Evolutionary conservation across 2,797 vertebrate genomes (phyloP).

Genomic region (Graptemys geographica): DNA sequence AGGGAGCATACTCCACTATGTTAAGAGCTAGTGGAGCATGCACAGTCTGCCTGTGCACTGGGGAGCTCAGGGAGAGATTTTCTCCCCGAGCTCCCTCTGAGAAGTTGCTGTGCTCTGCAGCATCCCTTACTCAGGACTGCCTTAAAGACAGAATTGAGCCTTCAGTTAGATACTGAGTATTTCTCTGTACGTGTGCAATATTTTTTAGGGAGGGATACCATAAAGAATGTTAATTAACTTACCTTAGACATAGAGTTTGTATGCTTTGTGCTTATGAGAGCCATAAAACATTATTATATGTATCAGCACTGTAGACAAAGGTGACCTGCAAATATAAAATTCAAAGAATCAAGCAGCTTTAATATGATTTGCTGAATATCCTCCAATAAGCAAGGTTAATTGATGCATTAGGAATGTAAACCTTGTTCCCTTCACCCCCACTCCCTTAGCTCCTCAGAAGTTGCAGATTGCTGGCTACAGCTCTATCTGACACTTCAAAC

Average conservation of each 20-base stretch:
- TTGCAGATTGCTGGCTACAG: neutral
- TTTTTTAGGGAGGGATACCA: neutral
- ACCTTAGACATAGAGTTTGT: conserved; percentile 32
- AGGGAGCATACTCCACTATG: conserved; percentile 63
- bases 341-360: conserved; percentile 2
- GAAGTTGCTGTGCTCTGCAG: neutral
- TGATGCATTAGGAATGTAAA: neutral
- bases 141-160: neutral
- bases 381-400: conserved; percentile 5
- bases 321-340: conserved; percentile 50
- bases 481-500: neutral
- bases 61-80: conserved; percentile 28
- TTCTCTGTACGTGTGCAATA: neutral
- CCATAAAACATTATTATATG: neutral
- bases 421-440: neutral
- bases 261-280: neutral
- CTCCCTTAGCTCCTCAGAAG: rapidly evolving
- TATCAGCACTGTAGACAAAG: conserved; percentile 14
- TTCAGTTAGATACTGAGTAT: neutral
- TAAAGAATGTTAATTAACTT: conserved; percentile 36
- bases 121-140: neutral
- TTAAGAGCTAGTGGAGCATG: conserved; percentile 44
- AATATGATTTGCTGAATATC: neutral
- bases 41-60: conserved; percentile 4
- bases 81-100: neutral